These are phyloP conservation scores for Popillia japonica DNA, from an alignment of 1,140 invertebrate species.

Conservation along the genomic window DNA sequence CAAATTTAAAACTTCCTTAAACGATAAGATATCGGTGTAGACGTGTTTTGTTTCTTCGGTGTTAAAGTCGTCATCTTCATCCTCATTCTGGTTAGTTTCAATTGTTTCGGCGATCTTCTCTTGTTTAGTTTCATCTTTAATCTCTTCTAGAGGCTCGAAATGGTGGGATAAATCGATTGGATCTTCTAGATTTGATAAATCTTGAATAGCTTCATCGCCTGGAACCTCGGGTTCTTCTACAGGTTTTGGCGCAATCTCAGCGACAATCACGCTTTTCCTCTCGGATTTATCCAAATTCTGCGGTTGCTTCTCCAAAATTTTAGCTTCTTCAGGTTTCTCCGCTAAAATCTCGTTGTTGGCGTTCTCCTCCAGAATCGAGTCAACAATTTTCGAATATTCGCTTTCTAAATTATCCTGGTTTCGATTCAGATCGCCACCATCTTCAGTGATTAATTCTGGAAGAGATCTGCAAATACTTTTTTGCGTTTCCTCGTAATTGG, in stretches of 20 bases:
- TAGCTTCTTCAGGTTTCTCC: neutral
- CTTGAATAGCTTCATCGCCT: too few relatives aligned
- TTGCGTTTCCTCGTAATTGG: neutral
- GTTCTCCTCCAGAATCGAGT: constrained; percentile 9
- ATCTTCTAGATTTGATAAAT: neutral
- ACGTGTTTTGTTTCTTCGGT: constrained; percentile 14
- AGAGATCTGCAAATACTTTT: neutral
- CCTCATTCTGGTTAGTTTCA: neutral
- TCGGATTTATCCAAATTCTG: neutral
- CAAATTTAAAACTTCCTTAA: neutral
- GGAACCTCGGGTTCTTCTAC: neutral
- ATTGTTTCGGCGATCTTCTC: neutral
- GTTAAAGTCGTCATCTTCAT: neutral
- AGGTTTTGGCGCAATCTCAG: neutral
- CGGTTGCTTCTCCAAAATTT: too few relatives aligned
- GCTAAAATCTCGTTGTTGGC: neutral
- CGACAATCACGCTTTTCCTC: neutral
- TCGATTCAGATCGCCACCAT: neutral
- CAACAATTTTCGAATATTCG: constrained; percentile 13
- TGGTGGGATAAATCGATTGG: neutral
- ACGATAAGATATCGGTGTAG: constrained; percentile 7
- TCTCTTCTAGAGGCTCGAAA: neutral
- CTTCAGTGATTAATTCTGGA: constrained; percentile 4
- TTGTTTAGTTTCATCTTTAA: neutral
- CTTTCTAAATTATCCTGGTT: neutral